A percentile compares a stretch with the other conserved stretches of the same genome.
These are phyloP conservation scores for Smittia aterrima DNA, from an alignment of 2,888 invertebrate species.

Conservation along the genomic window DNA sequence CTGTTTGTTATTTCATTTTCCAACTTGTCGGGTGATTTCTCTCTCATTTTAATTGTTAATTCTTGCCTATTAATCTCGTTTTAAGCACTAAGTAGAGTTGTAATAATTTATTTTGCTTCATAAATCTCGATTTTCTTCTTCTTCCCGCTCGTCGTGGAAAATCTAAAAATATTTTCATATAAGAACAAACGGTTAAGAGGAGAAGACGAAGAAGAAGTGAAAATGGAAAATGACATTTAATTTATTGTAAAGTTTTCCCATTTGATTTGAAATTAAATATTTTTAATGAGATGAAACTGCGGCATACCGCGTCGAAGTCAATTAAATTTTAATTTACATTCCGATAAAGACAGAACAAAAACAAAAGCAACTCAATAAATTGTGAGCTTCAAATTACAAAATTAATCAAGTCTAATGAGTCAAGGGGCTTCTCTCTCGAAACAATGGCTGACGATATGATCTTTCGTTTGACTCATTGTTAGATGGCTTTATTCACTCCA, in stretches of 20 bases:
- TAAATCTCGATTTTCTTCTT: constrained; percentile 14
- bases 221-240: constrained; percentile 25
- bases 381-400: not conserved
- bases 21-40: not conserved
- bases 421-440: not conserved
- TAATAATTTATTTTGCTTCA: constrained; percentile 24
- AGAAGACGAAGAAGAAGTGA: constrained; percentile 2
- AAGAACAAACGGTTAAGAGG: not conserved
- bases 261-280: constrained; percentile 18
- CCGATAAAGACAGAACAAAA: not conserved
- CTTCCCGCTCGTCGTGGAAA: not conserved
- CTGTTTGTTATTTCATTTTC: constrained; percentile 10
- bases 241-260: constrained; percentile 21
- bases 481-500: not conserved
- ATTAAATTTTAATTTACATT: constrained; percentile 27
- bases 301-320: constrained; percentile 4
- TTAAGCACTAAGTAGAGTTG: constrained; percentile 13
- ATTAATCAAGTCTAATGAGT: constrained; percentile 17
- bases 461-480: not conserved
- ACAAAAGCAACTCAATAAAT: not conserved
- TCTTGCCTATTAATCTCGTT: constrained; percentile 28
- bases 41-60: constrained; percentile 25
- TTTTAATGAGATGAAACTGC: constrained; percentile 23
- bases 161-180: not conserved
- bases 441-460: not conserved